phyloP scores from a whole-genome alignment of 2,888 invertebrate genomes.

The Cremastinae sp. region DNA sequence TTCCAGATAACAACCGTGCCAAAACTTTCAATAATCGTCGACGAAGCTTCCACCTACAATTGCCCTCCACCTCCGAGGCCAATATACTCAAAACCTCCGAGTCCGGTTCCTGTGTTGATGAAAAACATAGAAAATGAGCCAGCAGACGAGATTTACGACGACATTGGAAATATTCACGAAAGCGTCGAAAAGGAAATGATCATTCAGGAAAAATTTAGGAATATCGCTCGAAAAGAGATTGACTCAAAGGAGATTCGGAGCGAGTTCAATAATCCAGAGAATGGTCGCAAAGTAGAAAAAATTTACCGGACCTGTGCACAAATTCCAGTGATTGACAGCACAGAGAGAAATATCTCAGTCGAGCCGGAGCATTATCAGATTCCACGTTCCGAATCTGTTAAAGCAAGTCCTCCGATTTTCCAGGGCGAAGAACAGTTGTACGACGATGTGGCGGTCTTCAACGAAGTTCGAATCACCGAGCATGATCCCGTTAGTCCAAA shows the following conservation, averaged over 20 bases:
- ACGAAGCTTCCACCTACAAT: conserved; percentile 68
- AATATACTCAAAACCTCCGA: conserved; percentile 66
- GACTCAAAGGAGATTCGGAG: background rate
- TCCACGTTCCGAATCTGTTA: conserved; percentile 64
- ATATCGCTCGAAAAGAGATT: background rate
- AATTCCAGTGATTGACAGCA: background rate
- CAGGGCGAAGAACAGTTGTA: conserved; percentile 70
- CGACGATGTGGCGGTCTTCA: conserved; percentile 74
- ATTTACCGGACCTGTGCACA: conserved; percentile 4
- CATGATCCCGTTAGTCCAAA: conserved; percentile 58
- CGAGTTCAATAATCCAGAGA: conserved; percentile 23
- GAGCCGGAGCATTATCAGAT: conserved; percentile 73
- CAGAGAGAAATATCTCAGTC: conserved; percentile 6
- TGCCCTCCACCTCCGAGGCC: conserved; percentile 75
- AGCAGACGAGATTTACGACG: conserved; percentile 73
- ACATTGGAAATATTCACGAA: conserved; percentile 67
- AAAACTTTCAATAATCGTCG: conserved; percentile 24
- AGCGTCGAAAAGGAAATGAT: conserved; percentile 37
- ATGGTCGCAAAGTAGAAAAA: background rate
- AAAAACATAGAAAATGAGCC: conserved; percentile 9
- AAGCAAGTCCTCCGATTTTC: conserved; percentile 32
- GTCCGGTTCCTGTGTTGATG: conserved; percentile 1
- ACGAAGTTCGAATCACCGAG: conserved; percentile 70
- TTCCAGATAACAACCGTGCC: conserved; percentile 21
- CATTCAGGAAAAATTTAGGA: background rate